Evolutionary conservation across 2,113 vertebrate species (phyloP).

Genomic region (Marmota flaviventris): DNA sequence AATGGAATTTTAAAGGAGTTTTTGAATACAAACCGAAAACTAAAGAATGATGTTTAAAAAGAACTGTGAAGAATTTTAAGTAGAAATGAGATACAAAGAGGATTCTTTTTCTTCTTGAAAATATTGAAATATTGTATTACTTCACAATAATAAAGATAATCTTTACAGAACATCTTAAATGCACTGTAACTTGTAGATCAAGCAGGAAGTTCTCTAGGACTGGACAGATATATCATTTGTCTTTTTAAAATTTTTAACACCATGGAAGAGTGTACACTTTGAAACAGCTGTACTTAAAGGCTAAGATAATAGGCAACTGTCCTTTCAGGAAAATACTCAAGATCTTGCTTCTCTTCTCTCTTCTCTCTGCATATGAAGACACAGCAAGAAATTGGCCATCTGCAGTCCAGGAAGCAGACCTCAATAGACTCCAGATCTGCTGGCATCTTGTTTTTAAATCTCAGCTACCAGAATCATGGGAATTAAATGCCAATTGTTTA

Average conservation of each 20-base stretch:
- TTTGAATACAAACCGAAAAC: neutral
- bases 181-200: neutral
- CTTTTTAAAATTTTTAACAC: neutral
- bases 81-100: neutral
- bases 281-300: neutral
- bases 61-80: neutral
- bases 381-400: neutral
- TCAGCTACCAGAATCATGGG: neutral
- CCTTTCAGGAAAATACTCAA: neutral
- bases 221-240: neutral
- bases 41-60: neutral
- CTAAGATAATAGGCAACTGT: neutral
- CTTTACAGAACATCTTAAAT: neutral
- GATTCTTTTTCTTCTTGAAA: neutral
- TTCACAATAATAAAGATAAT: neutral
- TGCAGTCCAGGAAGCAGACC: neutral
- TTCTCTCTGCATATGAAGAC: neutral
- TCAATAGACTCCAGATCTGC: neutral
- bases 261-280: neutral
- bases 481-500: neutral
- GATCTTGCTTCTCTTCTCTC: neutral
- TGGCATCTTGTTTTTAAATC: neutral
- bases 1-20: neutral
- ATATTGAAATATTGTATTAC: neutral
- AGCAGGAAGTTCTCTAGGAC: neutral